These are phyloP conservation scores for Ophonus ardosiacus DNA, from an alignment of 2,888 invertebrate species.

Conservation along the genomic window DNA sequence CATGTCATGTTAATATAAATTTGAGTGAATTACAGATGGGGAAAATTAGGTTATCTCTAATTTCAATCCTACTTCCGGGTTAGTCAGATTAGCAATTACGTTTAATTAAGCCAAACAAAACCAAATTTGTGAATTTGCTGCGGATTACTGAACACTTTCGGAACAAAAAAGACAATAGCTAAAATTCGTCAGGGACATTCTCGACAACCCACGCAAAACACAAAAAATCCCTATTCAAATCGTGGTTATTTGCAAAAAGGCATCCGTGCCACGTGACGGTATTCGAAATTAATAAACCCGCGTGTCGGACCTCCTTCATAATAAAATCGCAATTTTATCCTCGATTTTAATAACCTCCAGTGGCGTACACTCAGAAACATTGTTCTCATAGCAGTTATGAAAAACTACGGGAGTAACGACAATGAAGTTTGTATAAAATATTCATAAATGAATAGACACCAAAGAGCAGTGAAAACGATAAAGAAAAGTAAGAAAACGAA, in stretches of 20 bases:
- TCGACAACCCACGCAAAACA: conserved; percentile 1
- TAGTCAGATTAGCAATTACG: conserved; percentile 18
- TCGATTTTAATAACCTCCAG: conserved; percentile 46
- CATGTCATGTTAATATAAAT: conserved; percentile 1
- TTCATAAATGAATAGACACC: no score
- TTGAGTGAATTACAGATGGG: neutral
- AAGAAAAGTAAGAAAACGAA: no score
- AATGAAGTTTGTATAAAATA: no score
- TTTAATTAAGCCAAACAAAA: conserved; percentile 39
- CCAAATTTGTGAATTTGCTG: conserved; percentile 29
- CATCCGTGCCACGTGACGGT: conserved; percentile 15
- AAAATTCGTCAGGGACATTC: conserved; percentile 15
- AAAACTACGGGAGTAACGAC: no score
- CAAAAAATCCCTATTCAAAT: conserved; percentile 23
- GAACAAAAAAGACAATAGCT: conserved; percentile 26
- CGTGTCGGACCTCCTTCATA: conserved; percentile 50
- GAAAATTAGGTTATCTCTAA: conserved; percentile 29
- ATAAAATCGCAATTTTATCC: conserved; percentile 58
- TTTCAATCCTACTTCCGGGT: conserved; percentile 19
- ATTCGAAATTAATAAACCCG: conserved; percentile 56
- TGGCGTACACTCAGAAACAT: neutral
- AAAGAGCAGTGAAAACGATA: no score
- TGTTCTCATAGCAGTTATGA: no score
- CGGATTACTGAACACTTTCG: neutral
- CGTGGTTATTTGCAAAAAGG: conserved; percentile 40